Base-by-base conservation (phyloP, 2,888 invertebrate genomes). In the Steromphala cineraria region DNA sequence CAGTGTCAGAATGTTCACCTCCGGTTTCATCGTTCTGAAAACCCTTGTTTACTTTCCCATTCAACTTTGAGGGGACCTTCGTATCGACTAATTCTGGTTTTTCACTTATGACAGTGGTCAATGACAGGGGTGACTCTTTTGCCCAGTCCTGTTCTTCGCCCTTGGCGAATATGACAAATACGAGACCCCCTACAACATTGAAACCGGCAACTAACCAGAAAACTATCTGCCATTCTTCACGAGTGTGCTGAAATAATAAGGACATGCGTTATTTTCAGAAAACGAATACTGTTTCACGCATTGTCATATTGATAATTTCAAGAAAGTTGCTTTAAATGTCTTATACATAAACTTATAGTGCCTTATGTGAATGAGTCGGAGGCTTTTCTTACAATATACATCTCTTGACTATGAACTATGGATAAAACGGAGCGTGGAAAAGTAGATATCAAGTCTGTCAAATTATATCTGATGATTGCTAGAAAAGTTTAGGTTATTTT, bases 211-310 rank as follows among this genome's bases (percentile, higher is more conserved):
- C 96, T 88, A 97, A 96, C 93, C 96, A 96, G 94, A 98, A 98
- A 2, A 98, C 96, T 46, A 95, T 94, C 82, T 96, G 95, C 98
- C 98, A 98, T 94, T 97, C 96, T 52, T 95, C 95, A n/a, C 95
- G 95, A 0, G 95, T 95, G 95, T 96, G 94, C 28, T 92, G 94
- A 15, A 75, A 76, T 53, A 46, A 2, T 19, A 56, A 19, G 28
- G 55, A 55, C 10, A 75, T 21, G 10, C 4, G 7, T 36, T 36
- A 7, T n/a, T n/a, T n/a, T n/a, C n/a, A n/a, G n/a, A n/a, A n/a
- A n/a, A n/a, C n/a, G n/a, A n/a, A n/a, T n/a, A n/a, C n/a, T n/a
- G n/a, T n/a, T n/a, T n/a, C n/a, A n/a, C n/a, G n/a, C n/a, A n/a
- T n/a, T n/a, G n/a, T n/a, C n/a, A n/a, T n/a, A n/a, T n/a, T n/a